These are phyloP conservation scores for Ormyrus thymus DNA, from an alignment of 2,888 invertebrate species.

Conservation along the genomic window DNA sequence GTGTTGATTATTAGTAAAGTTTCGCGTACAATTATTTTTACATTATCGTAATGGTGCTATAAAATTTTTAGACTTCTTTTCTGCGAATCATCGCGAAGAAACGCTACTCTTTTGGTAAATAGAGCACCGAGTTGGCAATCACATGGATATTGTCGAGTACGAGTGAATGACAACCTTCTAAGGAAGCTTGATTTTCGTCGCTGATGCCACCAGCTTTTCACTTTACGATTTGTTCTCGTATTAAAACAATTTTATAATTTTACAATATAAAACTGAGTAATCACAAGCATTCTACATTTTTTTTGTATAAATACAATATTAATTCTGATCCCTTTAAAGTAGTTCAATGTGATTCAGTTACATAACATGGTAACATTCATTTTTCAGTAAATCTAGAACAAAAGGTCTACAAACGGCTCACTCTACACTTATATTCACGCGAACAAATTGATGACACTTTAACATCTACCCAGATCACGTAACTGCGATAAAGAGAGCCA, in stretches of 20 bases:
- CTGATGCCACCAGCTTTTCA: slow-evolving; percentile 61
- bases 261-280: too few relatives aligned
- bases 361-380: too few relatives aligned
- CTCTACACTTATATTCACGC: slow-evolving; percentile 18
- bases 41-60: too few relatives aligned
- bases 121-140: slow-evolving; percentile 55
- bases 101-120: slow-evolving; percentile 55
- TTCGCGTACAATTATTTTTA: too few relatives aligned
- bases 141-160: slow-evolving; percentile 49
- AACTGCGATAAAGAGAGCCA: slow-evolving; percentile 28
- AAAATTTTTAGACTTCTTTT: too few relatives aligned
- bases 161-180: slow-evolving; percentile 60
- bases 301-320: too few relatives aligned
- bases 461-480: slow-evolving; percentile 35
- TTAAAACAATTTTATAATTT: too few relatives aligned
- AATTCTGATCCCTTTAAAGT: too few relatives aligned
- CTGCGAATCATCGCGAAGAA: background rate
- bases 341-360: too few relatives aligned
- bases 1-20: too few relatives aligned
- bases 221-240: slow-evolving; percentile 30
- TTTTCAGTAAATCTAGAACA: too few relatives aligned
- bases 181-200: slow-evolving; percentile 64
- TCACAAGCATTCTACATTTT: too few relatives aligned
- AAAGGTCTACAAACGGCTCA: background rate
- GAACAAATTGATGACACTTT: slow-evolving; percentile 14